Percentiles rank a stretch among this genome's conserved stretches.
These are phyloP conservation scores for Zele albiditarsus DNA, from an alignment of 2,888 invertebrate species.

Conservation along the genomic window DNA sequence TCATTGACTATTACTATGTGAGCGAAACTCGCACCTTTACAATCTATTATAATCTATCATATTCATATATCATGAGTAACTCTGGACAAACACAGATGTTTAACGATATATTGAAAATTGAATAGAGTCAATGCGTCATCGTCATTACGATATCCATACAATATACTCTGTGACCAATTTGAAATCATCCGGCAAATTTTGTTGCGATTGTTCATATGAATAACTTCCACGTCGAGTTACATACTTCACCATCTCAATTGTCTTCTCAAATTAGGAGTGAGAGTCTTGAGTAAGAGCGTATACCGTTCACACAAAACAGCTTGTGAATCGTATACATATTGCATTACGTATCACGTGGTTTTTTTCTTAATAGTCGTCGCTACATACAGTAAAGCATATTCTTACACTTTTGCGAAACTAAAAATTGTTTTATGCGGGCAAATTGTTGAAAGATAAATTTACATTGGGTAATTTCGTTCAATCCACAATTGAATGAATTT, in stretches of 20 bases:
- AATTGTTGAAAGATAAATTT: neutral
- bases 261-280: neutral
- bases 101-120: slow-evolving; percentile 4
- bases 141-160: neutral
- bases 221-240: neutral
- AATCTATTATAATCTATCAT: neutral
- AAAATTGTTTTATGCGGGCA: neutral
- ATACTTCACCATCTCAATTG: neutral
- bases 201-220: neutral
- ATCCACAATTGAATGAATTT: neutral
- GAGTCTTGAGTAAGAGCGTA: neutral
- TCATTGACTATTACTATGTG: no score
- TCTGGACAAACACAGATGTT: slow-evolving; percentile 12
- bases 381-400: neutral
- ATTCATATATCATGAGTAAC: neutral
- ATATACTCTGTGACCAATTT: neutral
- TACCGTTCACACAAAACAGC: neutral
- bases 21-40: no score
- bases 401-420: slow-evolving; percentile 6
- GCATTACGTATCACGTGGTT: neutral
- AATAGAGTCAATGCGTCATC: neutral
- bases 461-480: neutral
- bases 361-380: neutral
- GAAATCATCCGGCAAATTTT: neutral
- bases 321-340: slow-evolving; percentile 11